Evolutionary conservation across 1,140 invertebrate species (phyloP).

Genomic region (Rhyzopertha dominica): DNA sequence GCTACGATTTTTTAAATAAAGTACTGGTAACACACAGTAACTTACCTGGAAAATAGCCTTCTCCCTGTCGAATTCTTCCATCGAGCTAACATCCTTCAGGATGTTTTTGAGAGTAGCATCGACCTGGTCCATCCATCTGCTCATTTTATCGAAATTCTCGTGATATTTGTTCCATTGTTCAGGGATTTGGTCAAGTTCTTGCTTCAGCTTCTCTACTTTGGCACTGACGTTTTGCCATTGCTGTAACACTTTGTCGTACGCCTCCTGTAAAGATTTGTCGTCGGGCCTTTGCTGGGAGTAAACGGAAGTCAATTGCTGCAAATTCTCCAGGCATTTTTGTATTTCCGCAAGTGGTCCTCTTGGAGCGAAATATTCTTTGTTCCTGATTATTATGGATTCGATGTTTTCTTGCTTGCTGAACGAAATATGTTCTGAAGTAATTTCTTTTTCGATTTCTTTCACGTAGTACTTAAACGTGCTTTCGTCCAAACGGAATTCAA

Average conservation of each 20-base stretch:
- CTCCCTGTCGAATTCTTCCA: constrained; percentile 85
- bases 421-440: constrained; percentile 78
- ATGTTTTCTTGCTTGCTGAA: constrained; percentile 81
- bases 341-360: constrained; percentile 64
- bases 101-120: constrained; percentile 77
- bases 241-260: constrained; percentile 61
- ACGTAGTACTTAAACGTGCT: constrained; percentile 77
- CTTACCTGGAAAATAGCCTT: constrained; percentile 84
- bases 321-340: constrained; percentile 67
- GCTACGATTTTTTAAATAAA: too few relatives aligned
- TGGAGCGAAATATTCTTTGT: constrained; percentile 71
- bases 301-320: constrained; percentile 63
- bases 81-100: constrained; percentile 73
- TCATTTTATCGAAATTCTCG: constrained; percentile 76
- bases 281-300: constrained; percentile 59
- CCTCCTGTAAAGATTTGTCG: constrained; percentile 61
- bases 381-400: constrained; percentile 67
- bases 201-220: constrained; percentile 65
- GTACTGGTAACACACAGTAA: too few relatives aligned
- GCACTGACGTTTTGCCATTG: constrained; percentile 68
- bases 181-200: constrained; percentile 79
- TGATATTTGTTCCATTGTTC: constrained; percentile 86
- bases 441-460: constrained; percentile 84
- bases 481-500: constrained; percentile 87
- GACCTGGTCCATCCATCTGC: constrained; percentile 86